phyloP scores from a whole-genome alignment of 2,888 invertebrate species.

The Chydorus sphaericus region DNA sequence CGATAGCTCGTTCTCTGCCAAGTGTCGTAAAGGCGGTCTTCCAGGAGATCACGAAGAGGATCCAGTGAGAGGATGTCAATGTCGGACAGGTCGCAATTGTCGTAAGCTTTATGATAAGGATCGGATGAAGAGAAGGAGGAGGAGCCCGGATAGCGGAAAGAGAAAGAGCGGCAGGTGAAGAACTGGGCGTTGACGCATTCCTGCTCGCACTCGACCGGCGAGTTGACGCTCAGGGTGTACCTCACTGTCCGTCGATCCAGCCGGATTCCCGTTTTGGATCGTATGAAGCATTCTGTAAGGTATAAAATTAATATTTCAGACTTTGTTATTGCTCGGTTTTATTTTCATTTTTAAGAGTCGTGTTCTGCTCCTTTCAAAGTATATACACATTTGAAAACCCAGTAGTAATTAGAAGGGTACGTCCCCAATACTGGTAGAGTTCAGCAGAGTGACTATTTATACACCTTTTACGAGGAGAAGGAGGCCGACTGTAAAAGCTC shows the following conservation, averaged over 20 bases:
- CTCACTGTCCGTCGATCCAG: slow-evolving; percentile 46
- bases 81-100: slow-evolving; percentile 65
- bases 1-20: slow-evolving; percentile 11
- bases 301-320: too few relatives aligned
- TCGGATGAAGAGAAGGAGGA: background rate
- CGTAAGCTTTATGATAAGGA: slow-evolving; percentile 22
- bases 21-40: slow-evolving; percentile 47
- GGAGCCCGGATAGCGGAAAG: slow-evolving; percentile 42
- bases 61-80: slow-evolving; percentile 30
- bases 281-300: slow-evolving; percentile 69
- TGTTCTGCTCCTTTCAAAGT: background rate
- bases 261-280: slow-evolving; percentile 56
- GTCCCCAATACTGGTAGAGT: too few relatives aligned
- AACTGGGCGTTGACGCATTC: slow-evolving; percentile 55
- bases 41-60: slow-evolving; percentile 39
- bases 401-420: too few relatives aligned
- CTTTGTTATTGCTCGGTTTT: background rate
- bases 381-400: too few relatives aligned
- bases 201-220: slow-evolving; percentile 62
- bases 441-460: too few relatives aligned
- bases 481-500: too few relatives aligned
- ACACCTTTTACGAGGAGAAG: too few relatives aligned
- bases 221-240: slow-evolving; percentile 49
- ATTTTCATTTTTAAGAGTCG: slow-evolving; percentile 14
- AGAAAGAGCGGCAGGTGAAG: slow-evolving; percentile 67